These are phyloP conservation scores for Galerucella calmariensis DNA, from an alignment of 2,888 invertebrate species.

Conservation along the genomic window DNA sequence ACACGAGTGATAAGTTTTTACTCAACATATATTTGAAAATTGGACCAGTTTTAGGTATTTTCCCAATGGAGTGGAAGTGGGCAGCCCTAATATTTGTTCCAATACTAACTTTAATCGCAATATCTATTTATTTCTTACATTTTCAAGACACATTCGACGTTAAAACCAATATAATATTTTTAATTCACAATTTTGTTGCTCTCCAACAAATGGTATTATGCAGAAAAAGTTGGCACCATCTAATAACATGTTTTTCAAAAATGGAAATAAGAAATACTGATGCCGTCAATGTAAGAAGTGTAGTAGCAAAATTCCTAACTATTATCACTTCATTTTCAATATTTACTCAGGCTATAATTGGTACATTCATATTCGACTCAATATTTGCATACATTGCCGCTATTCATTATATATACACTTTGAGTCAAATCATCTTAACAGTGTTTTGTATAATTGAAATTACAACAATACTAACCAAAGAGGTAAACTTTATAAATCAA, in stretches of 20 bases:
- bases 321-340: background rate
- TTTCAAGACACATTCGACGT: too few species aligned
- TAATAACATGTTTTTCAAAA: constrained; percentile 8
- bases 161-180: too few species aligned
- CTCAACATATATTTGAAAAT: constrained; percentile 8
- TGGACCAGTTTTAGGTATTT: background rate
- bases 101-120: background rate
- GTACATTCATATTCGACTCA: background rate
- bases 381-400: background rate
- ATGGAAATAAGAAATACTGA: background rate
- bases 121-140: too few species aligned
- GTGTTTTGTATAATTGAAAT: background rate
- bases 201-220: background rate
- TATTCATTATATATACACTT: background rate
- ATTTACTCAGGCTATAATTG: too few species aligned
- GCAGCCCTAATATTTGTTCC: background rate
- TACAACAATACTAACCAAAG: background rate
- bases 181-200: background rate
- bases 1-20: constrained; percentile 1
- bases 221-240: constrained; percentile 2
- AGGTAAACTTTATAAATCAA: background rate
- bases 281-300: background rate
- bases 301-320: background rate
- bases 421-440: background rate
- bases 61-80: background rate